Evolutionary conservation across 1,140 invertebrate genomes (phyloP), one percentile per base, ranked within the genome.

Genomic region (Proctacanthus coquilletti): DNA sequence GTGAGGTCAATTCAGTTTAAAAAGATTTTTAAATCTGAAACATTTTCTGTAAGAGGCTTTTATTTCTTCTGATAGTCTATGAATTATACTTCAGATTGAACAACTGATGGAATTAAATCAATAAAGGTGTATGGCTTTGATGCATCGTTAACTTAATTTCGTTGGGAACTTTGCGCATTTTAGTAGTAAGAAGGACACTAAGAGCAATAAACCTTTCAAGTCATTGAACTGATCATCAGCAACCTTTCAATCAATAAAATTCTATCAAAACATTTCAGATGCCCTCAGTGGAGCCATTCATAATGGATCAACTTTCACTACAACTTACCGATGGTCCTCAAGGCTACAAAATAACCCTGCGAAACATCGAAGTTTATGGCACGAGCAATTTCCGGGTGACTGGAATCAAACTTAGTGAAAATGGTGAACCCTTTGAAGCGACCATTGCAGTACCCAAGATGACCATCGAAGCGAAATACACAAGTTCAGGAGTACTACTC

Each of bases 221-320:
- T 8, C 5, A 14, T 18, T 18, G 8, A 13, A 5, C 15, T 40
- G 10, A 40, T 34, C 11, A 23, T 25, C 32, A 13, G 14, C 11
- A 15, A 25, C 18, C 10, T 27, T 25, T 18, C 21, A 11, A 3
- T 19, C n/a, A 6, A 15, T 6, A 18, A 34, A 18, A 18, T 18
- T n/a, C 15, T 30, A 15, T 19, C 8, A 11, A 17, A 2, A 29
- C 19, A 25, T 41, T 45, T 4, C 35, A 75, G 54, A 56, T 80
- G 44, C 77, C 76, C 23, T 63, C 74, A 1, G 69, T 79, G 9
- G 77, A 80, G 49, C 77, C 77, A 1, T 80, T 80, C 52, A 66
- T 65, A 42, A 75, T 80, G 70, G 75, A 79, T 45, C 68, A 74
- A 39, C 56, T 80, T 34, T 68, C 72, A 18, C 60, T 80, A 39